Evolutionary conservation across 2,113 vertebrate species (phyloP).

Genomic region (Geococcyx californianus): DNA sequence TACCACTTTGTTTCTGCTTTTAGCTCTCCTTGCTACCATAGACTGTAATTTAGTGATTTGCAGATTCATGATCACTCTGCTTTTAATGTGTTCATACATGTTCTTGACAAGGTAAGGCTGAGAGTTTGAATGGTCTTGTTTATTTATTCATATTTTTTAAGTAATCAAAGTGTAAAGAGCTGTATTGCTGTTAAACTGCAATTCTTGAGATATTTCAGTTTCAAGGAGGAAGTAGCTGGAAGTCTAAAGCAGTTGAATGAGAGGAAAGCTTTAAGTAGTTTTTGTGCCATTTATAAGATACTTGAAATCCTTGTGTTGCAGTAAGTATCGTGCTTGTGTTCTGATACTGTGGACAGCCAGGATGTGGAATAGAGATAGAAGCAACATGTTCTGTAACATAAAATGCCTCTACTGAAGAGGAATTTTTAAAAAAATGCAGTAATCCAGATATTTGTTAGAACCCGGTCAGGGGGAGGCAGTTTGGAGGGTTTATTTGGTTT

Average conservation of each 20-base stretch:
- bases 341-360: neutral
- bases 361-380: neutral
- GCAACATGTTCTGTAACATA: neutral
- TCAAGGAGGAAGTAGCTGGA: neutral
- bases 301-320: neutral
- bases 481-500: neutral
- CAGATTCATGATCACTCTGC: neutral
- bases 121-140: neutral
- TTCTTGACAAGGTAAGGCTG: neutral
- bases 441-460: neutral
- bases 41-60: neutral
- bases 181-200: neutral
- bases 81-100: neutral
- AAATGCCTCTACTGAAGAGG: neutral
- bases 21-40: neutral
- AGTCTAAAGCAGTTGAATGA: neutral
- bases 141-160: neutral
- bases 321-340: no score
- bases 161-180: neutral
- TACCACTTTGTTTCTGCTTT: neutral
- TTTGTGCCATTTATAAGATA: neutral
- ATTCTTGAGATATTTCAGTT: neutral
- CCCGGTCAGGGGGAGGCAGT: neutral
- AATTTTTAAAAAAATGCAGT: neutral
- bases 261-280: neutral